Conservation (phyloP, 2,113 vertebrate species). For the Nycticebus coucang region DNA sequence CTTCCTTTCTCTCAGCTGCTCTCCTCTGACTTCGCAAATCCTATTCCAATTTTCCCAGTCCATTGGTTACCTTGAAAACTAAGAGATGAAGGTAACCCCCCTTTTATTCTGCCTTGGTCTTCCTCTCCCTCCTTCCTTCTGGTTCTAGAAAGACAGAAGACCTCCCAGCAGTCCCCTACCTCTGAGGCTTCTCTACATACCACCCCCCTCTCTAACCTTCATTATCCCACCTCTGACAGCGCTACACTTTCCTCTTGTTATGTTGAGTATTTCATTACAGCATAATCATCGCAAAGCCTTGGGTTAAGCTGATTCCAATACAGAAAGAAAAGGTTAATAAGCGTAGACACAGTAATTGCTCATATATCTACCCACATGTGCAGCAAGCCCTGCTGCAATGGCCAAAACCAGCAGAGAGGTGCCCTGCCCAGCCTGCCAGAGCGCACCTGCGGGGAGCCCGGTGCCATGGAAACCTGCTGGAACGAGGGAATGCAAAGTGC, state of each 20-base stretch:
- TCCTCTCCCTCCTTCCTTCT: background rate
- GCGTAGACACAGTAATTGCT: background rate
- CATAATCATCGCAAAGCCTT: background rate
- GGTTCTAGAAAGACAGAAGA: background rate
- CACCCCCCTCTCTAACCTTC: no score
- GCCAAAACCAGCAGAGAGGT: background rate
- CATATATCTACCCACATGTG: fast-evolving
- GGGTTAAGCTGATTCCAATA: background rate
- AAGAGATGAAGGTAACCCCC: no score
- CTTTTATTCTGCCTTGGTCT: background rate
- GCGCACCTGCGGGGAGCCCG: no score
- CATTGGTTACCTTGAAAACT: background rate
- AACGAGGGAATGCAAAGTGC: background rate
- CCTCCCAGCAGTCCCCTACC: background rate
- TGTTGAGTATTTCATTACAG: background rate
- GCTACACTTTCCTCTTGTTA: fast-evolving
- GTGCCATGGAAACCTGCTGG: background rate
- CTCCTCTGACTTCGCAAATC: background rate
- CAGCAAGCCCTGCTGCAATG: background rate
- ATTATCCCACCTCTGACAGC: fast-evolving
- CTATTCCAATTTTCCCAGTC: background rate
- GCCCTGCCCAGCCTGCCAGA: fast-evolving
- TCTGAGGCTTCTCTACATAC: background rate
- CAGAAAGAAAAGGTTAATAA: background rate
- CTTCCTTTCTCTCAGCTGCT: background rate